Base-by-base conservation (phyloP, 2,888 invertebrate genomes). In the Scaptomyza reducta region DNA sequence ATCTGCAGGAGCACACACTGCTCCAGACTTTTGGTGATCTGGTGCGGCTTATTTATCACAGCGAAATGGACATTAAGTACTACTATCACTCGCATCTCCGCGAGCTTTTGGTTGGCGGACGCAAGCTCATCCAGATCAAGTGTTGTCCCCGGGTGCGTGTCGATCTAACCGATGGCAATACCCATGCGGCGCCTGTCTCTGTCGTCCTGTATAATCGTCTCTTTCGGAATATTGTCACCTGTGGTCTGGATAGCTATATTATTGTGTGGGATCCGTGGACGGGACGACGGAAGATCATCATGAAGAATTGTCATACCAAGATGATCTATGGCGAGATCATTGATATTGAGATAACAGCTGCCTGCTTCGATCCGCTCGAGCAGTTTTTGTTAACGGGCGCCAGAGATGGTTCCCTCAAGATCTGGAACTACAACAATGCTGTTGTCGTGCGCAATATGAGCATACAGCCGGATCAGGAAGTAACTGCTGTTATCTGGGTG, bases 401-500 rank as follows among this genome's bases (percentile, higher is more conserved):
- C 0, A 93, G 95, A 53, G 95, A 96, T 90, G 97, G 97, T 11
- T 94, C 95, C 0, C 92, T 97, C 7, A 91, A 94, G 92, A 93
- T 96, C 33, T 97, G 97, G 97, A 96, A 96, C 91, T 97, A 96
- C 87, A 96, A 96, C 88, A 95, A 95, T 25, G 96, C 96, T 0
- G 93, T 94, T 7, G 96, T 96, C 79, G 89, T 96, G 67, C 92
- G 95, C 70, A 94, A 94, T 57, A 94, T 96, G 94, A 91, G 92
- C 29, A 94, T 95, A 18, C 94, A 94, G 71, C 91, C 93, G 60
- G 93, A 93, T 86, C 93, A 93, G 90, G 94, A 94, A 80, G 93
- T 94, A 1, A 93, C 93, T 6, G 91, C 91, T 42, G 93, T 94
- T 45, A 93, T 94, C 77, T 94, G 94, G 94, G 92, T 94, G 1